Conservation (phyloP, 2,888 invertebrate species). For the Ectemnius lituratus region DNA sequence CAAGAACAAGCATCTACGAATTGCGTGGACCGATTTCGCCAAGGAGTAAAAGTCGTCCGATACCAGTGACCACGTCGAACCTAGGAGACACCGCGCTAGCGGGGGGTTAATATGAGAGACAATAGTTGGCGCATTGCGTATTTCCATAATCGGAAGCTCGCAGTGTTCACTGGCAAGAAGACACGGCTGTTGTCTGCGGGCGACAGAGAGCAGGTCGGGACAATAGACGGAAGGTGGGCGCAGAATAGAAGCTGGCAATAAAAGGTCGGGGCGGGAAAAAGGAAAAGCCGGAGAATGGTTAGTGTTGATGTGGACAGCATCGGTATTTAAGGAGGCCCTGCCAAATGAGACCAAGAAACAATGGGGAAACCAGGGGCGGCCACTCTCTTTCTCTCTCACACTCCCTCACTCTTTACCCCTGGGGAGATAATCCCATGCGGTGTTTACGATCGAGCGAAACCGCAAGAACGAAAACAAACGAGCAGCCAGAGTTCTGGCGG, state of each 20-base stretch:
- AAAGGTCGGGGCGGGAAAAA: not conserved
- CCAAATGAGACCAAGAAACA: constrained; percentile 31
- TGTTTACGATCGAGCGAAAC: constrained; percentile 45
- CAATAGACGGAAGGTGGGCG: not conserved
- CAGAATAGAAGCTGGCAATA: not conserved
- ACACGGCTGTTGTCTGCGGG: not conserved
- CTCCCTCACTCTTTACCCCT: constrained; percentile 6
- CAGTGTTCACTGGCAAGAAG: too few relatives aligned
- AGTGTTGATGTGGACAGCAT: not conserved
- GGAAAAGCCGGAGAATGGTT: constrained; percentile 19
- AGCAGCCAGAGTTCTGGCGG: constrained; percentile 14
- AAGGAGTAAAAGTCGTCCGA: too few relatives aligned
- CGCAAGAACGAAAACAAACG: constrained; percentile 49
- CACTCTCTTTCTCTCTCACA: too few relatives aligned
- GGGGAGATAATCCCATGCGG: constrained; percentile 44
- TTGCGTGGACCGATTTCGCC: too few relatives aligned
- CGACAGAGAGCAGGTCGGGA: not conserved
- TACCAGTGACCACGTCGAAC: too few relatives aligned
- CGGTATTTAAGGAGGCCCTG: constrained; percentile 16
- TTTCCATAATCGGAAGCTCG: too few relatives aligned
- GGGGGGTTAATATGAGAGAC: too few relatives aligned
- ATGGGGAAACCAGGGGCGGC: constrained; percentile 3
- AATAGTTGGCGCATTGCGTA: too few relatives aligned
- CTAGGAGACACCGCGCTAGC: too few relatives aligned
- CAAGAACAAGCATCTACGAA: too few relatives aligned